Evolutionary conservation across 2,888 invertebrate genomes (phyloP).

Genomic region (Pachycephus smyrnensis): DNA sequence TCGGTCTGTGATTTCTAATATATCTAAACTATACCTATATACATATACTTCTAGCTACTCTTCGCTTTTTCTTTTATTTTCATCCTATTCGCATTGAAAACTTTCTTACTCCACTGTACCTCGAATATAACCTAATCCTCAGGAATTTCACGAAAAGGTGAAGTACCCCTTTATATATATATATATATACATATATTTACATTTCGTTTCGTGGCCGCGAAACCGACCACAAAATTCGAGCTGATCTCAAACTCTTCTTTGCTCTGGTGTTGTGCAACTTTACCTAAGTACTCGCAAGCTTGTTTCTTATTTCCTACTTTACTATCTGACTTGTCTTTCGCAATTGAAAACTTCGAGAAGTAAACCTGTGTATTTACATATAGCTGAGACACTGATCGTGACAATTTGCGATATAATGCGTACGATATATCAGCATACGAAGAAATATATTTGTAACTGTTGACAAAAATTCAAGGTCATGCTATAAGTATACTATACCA

Average conservation of each 20-base stretch:
- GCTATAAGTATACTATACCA: not conserved
- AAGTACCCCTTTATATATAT: too few species aligned
- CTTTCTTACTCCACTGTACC: not conserved
- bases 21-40: not conserved
- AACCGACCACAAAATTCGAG: not conserved
- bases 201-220: not conserved
- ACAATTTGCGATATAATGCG: not conserved
- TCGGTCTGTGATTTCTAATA: not conserved
- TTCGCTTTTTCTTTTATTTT: not conserved
- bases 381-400: not conserved
- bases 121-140: not conserved
- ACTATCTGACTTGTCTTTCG: not conserved
- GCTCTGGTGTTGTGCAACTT: not conserved
- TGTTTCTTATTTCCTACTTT: conserved; percentile 2
- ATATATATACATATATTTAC: too few species aligned
- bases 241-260: not conserved
- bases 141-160: not conserved
- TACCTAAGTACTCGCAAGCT: conserved; percentile 4
- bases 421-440: not conserved
- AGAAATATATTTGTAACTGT: not conserved
- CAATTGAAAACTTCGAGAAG: not conserved
- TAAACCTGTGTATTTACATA: not conserved
- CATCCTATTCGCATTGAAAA: not conserved
- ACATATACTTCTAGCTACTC: not conserved
- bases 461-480: not conserved